Conservation (phyloP, 2,113 vertebrate genomes). For the Sinocyclocheilus maitianheensis region DNA sequence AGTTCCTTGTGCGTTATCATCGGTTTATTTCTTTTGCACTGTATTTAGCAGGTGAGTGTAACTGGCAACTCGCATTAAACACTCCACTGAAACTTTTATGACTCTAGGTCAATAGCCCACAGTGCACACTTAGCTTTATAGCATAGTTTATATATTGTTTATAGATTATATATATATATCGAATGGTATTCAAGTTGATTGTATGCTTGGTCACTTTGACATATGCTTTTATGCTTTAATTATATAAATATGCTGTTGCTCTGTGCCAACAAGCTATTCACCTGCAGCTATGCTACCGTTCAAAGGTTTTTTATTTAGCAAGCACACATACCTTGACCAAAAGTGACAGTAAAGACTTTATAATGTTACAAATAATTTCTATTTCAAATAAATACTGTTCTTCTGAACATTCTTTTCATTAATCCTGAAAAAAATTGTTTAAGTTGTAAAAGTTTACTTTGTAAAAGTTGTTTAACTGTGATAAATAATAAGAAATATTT, state of each 20-base stretch:
- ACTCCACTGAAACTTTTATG: background rate
- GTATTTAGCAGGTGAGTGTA: slow-evolving; percentile 89
- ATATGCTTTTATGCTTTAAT: background rate
- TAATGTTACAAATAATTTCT: no score
- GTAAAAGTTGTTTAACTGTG: background rate
- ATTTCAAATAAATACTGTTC: no score
- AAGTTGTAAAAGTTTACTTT: no score
- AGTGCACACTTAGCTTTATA: background rate
- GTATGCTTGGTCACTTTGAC: slow-evolving; percentile 7
- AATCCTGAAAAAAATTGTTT: no score
- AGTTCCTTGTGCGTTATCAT: slow-evolving; percentile 96
- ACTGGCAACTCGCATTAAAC: background rate
- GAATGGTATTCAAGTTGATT: background rate
- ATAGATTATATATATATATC: background rate
- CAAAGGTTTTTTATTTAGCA: background rate
- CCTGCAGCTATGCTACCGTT: background rate
- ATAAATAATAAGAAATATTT: background rate
- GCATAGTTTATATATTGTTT: background rate
- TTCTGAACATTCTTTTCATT: background rate
- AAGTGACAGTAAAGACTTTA: background rate
- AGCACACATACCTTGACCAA: background rate
- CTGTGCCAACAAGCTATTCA: background rate
- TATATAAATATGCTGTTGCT: background rate
- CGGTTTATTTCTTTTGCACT: slow-evolving; percentile 97
- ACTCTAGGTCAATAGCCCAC: background rate